These are phyloP conservation scores for Agriopis leucophaearia DNA, from an alignment of 2,888 invertebrate species.

Conservation along the genomic window DNA sequence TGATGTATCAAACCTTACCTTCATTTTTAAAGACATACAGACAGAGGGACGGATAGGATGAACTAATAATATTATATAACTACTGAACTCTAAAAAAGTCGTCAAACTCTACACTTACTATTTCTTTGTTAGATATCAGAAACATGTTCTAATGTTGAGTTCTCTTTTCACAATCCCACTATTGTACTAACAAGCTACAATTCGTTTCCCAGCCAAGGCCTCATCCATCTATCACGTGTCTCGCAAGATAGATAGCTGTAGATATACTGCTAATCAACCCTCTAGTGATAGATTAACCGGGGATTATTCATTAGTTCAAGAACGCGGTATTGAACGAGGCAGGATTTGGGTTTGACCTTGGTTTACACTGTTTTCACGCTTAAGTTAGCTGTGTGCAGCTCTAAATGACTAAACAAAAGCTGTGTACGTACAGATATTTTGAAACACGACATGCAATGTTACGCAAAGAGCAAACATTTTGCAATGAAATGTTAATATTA, in stretches of 20 bases:
- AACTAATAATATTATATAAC: too few species aligned
- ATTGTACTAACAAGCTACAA: slow-evolving; percentile 10
- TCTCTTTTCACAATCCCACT: not conserved
- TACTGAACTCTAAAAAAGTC: too few species aligned
- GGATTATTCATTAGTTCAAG: slow-evolving; percentile 30
- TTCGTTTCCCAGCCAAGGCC: slow-evolving; percentile 20
- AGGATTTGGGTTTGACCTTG: not conserved
- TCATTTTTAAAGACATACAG: too few species aligned
- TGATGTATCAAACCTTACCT: too few species aligned
- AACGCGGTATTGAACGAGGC: slow-evolving; percentile 17
- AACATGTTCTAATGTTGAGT: not conserved
- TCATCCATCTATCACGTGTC: slow-evolving; percentile 31
- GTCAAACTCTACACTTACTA: too few species aligned
- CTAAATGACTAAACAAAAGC: not conserved
- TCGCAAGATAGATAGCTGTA: slow-evolving; percentile 19
- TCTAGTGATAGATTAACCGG: slow-evolving; percentile 25
- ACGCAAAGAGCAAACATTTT: too few species aligned
- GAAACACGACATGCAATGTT: not conserved
- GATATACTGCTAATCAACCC: slow-evolving; percentile 27
- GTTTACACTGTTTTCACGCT: slow-evolving; percentile 1
- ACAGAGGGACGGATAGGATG: too few species aligned
- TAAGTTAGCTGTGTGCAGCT: not conserved
- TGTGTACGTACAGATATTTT: not conserved
- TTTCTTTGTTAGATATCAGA: too few species aligned
- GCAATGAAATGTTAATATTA: not conserved